Conservation (phyloP, 2,113 vertebrate genomes). For the Spermophilus dauricus region DNA sequence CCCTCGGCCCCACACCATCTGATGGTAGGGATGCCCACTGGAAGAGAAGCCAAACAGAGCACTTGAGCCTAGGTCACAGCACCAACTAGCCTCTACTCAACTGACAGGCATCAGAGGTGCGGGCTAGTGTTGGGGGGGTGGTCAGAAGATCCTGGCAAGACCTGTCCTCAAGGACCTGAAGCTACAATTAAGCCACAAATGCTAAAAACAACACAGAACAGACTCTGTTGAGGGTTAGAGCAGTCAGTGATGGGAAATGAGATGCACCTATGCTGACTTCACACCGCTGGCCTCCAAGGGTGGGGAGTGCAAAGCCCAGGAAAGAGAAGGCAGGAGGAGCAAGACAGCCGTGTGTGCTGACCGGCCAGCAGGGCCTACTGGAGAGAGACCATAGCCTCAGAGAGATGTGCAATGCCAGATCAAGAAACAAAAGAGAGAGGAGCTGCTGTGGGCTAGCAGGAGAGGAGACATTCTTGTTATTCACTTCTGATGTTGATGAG, state of each 20-base stretch:
- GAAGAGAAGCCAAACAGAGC: background rate
- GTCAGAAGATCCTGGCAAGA: background rate
- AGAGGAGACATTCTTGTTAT: no score
- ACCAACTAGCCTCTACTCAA: background rate
- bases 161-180: background rate
- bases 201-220: background rate
- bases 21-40: constrained; percentile 97
- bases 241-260: background rate
- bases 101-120: no score
- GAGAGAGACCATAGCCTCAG: background rate
- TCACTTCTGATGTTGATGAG: background rate
- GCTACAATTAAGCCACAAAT: background rate
- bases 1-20: constrained; percentile 98
- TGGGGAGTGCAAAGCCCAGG: background rate
- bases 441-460: background rate
- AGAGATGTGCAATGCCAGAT: background rate
- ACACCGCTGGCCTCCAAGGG: background rate
- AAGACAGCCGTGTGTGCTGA: background rate
- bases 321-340: background rate
- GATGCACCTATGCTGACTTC: background rate
- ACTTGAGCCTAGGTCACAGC: background rate
- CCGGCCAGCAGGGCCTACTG: background rate
- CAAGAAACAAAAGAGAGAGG: background rate
- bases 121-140: no score
- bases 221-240: background rate